Percentiles rank a stretch among this genome's conserved stretches.
Conservation (phyloP, 2,888 invertebrate species). For the Esperia sulphurella region DNA sequence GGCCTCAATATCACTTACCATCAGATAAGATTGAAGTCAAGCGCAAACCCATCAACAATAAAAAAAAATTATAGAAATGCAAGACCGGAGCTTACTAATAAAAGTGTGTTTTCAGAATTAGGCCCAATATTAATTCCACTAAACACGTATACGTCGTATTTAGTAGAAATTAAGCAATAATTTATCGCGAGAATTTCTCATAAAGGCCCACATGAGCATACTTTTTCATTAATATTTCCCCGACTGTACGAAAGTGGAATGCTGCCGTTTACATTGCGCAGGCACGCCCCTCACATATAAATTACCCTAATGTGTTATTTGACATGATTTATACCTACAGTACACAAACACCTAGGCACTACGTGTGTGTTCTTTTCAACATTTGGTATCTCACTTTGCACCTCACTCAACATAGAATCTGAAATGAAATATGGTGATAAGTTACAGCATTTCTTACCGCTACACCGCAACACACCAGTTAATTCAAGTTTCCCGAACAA, state of each 20-base stretch:
- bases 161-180: neutral
- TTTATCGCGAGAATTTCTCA: neutral
- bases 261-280: neutral
- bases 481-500: no score
- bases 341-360: constrained; percentile 5
- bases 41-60: no score
- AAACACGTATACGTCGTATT: neutral
- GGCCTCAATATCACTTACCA: no score
- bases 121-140: neutral
- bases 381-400: constrained; percentile 9
- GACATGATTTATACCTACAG: constrained; percentile 8
- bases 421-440: neutral
- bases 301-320: constrained; percentile 11
- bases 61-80: no score
- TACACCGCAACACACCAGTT: no score
- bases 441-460: no score
- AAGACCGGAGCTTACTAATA: no score
- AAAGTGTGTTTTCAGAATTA: no score
- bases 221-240: constrained; percentile 25
- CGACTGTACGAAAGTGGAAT: constrained; percentile 16
- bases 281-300: constrained; percentile 2
- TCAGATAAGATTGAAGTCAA: no score
- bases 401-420: neutral
- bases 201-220: constrained; percentile 16
- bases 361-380: neutral